These are phyloP conservation scores for Phyllopteryx taeniolatus DNA, from an alignment of 2,113 vertebrate genomes.

Conservation along the genomic window DNA sequence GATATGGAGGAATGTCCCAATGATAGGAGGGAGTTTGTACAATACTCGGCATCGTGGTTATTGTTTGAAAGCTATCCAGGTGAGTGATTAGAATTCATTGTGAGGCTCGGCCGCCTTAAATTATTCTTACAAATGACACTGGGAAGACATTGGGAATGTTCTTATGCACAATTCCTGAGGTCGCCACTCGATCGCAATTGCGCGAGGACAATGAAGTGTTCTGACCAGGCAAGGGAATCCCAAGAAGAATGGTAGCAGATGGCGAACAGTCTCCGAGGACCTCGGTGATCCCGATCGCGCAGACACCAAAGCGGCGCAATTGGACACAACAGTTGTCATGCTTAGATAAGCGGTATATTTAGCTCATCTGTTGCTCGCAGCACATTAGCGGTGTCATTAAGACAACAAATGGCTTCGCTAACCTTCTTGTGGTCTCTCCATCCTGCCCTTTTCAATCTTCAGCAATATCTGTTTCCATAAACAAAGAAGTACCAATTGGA, in stretches of 20 bases:
- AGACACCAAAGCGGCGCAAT: slow-evolving; percentile 60
- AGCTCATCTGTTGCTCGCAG: slow-evolving; percentile 61
- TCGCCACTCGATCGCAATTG: slow-evolving; percentile 25
- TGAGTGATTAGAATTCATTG: slow-evolving; percentile 7
- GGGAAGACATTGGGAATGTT: neutral
- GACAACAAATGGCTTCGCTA: slow-evolving; percentile 58
- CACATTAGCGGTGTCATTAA: slow-evolving; percentile 67
- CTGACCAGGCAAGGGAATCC: slow-evolving; percentile 47
- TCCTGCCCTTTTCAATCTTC: slow-evolving; percentile 46
- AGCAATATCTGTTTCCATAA: slow-evolving; percentile 31
- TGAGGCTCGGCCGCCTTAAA: slow-evolving; percentile 1
- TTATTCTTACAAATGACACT: neutral
- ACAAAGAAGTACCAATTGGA: slow-evolving; percentile 44
- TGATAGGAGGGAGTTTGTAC: neutral
- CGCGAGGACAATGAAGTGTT: slow-evolving; percentile 50
- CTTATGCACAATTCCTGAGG: slow-evolving; percentile 1
- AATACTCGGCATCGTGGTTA: slow-evolving; percentile 15
- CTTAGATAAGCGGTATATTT: slow-evolving; percentile 69
- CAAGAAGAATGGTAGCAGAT: slow-evolving; percentile 66
- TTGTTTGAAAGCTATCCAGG: slow-evolving; percentile 33
- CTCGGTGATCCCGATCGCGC: slow-evolving; percentile 50
- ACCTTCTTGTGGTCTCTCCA: slow-evolving; percentile 45
- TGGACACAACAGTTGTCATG: slow-evolving; percentile 70
- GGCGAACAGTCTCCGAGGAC: slow-evolving; percentile 58
- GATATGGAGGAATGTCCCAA: slow-evolving; percentile 33